A percentile compares a stretch with the other conserved stretches of the same genome.
Conservation (phyloP, 2,797 vertebrate genomes). For the Phrynocephalus forsythii region DNA sequence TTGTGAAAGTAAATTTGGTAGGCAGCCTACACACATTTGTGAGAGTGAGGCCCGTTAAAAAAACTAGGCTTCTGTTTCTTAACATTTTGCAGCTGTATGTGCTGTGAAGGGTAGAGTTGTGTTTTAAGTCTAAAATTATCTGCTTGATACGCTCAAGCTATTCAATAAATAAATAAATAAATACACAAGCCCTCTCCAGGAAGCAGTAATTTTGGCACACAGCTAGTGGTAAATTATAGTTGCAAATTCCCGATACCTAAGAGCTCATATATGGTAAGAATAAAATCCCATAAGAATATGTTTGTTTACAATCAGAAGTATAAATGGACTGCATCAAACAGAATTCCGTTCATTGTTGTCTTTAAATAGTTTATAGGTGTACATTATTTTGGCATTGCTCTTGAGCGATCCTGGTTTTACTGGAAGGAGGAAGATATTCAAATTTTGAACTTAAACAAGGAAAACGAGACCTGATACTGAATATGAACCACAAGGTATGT, state of each 20-base stretch:
- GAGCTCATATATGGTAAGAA: background rate
- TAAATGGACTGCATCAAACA: background rate
- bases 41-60: too few species aligned
- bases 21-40: background rate
- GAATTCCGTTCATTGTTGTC: background rate
- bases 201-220: background rate
- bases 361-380: background rate
- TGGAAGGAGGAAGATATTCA: background rate
- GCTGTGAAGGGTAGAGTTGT: background rate
- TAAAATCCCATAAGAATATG: background rate
- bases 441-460: background rate
- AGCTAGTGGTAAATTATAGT: background rate
- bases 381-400: background rate
- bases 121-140: background rate
- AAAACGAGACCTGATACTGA: background rate
- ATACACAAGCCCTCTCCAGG: background rate
- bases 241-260: background rate
- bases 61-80: background rate
- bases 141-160: too few species aligned
- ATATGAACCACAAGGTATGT: constrained; percentile 11
- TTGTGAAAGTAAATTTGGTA: background rate
- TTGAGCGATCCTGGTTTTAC: background rate
- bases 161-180: too few species aligned
- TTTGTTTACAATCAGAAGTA: background rate
- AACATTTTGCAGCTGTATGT: background rate